Conservation (phyloP, 2,888 invertebrate species). For the Cremastinae sp. region DNA sequence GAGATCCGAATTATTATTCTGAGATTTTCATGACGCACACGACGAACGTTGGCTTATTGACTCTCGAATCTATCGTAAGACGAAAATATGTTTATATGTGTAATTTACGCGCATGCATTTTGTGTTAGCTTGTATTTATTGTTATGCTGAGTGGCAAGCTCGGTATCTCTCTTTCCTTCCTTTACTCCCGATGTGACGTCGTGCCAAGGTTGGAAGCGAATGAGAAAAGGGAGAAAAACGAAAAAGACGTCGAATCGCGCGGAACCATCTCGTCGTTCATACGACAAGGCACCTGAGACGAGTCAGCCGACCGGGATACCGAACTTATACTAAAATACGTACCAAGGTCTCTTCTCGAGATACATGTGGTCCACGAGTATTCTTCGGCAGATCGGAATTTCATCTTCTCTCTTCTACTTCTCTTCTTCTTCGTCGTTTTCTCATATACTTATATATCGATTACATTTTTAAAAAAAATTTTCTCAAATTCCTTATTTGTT, state of each 20-base stretch:
- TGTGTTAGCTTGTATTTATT: neutral
- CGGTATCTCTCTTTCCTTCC: slow-evolving; percentile 41
- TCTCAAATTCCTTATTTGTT: slow-evolving; percentile 2
- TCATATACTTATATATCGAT: neutral
- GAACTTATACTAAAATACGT: slow-evolving; percentile 64
- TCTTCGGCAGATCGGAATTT: slow-evolving; percentile 63
- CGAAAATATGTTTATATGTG: neutral
- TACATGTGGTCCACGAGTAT: slow-evolving; percentile 58
- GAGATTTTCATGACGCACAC: too few relatives aligned
- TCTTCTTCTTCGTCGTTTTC: slow-evolving; percentile 22
- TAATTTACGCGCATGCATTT: neutral
- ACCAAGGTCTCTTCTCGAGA: slow-evolving; percentile 64
- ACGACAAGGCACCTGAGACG: slow-evolving; percentile 9
- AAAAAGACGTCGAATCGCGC: slow-evolving; percentile 39
- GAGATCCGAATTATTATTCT: too few relatives aligned
- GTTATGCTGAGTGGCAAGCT: slow-evolving; percentile 21
- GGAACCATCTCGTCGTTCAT: slow-evolving; percentile 35
- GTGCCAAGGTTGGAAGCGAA: slow-evolving; percentile 42
- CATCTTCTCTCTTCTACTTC: slow-evolving; percentile 37
- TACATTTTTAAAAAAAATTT: too few relatives aligned
- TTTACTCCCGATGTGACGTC: slow-evolving; percentile 32
- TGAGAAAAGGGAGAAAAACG: slow-evolving; percentile 26
- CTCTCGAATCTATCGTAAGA: neutral
- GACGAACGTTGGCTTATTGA: slow-evolving; percentile 45
- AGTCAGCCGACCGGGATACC: slow-evolving; percentile 35